phyloP scores from a whole-genome alignment of 2,113 vertebrate genomes.

The Carassius gibelio region DNA sequence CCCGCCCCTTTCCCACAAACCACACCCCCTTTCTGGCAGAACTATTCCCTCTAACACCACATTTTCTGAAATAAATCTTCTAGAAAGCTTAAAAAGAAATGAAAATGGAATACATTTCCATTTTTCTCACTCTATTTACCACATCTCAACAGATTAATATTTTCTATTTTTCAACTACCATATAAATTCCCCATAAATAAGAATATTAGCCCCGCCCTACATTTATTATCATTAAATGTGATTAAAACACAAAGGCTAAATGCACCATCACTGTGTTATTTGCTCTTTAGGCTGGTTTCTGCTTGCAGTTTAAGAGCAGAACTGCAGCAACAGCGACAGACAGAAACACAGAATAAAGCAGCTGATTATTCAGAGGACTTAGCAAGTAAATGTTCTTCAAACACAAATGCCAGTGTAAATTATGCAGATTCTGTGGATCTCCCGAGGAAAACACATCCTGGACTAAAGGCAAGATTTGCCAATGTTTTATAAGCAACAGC shows the following conservation, averaged over 20 bases:
- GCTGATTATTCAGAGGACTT: constrained; percentile 1
- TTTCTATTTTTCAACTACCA: no score
- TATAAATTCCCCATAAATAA: no score
- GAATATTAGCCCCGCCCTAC: no score
- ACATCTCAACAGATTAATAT: no score
- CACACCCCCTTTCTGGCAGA: no score
- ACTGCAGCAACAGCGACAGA: neutral
- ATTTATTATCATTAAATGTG: neutral
- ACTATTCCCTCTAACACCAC: no score
- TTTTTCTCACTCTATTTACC: no score
- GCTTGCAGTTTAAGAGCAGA: constrained; percentile 32
- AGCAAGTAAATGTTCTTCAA: neutral
- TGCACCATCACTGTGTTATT: constrained; percentile 40
- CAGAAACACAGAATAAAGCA: neutral
- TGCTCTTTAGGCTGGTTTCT: neutral
- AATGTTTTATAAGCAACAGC: constrained; percentile 51
- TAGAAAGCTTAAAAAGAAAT: no score
- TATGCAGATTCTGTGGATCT: constrained; percentile 27
- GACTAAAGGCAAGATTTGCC: constrained; percentile 43
- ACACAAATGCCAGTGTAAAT: constrained; percentile 28
- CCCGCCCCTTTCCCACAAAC: no score
- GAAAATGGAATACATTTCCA: no score
- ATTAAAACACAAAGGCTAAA: constrained; percentile 25
- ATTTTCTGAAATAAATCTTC: no score
- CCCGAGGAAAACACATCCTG: constrained; percentile 16